phyloP scores from a whole-genome alignment of 2,113 vertebrate species.

The Phoxinus phoxinus region DNA sequence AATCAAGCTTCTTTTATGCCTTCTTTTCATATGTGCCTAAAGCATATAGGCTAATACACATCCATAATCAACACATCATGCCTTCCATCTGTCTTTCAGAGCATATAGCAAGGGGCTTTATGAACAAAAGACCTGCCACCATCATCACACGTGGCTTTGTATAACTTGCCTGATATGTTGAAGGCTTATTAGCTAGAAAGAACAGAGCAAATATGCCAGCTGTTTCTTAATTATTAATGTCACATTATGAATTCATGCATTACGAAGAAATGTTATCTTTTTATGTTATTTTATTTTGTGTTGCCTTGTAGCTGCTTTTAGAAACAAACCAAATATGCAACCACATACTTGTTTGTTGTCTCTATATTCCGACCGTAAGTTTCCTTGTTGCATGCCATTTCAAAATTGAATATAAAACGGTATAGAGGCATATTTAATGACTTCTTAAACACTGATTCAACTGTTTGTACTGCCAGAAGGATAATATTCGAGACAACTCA shows the following conservation, averaged over 20 bases:
- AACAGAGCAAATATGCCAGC: constrained; percentile 12
- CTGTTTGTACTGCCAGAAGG: background rate
- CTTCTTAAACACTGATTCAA: background rate
- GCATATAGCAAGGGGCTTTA: background rate
- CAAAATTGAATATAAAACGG: background rate
- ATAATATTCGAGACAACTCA: background rate
- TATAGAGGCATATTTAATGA: background rate
- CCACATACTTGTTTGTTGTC: background rate
- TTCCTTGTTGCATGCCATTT: background rate
- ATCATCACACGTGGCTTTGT: constrained; percentile 36
- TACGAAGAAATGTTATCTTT: background rate
- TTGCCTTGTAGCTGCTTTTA: background rate
- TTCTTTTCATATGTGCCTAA: constrained; percentile 33
- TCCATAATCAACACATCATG: constrained; percentile 50
- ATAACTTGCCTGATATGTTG: constrained; percentile 29
- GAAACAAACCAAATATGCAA: background rate
- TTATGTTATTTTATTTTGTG: background rate
- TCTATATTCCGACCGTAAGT: background rate
- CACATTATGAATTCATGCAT: background rate
- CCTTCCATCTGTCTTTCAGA: constrained; percentile 51
- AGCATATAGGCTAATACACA: constrained; percentile 53
- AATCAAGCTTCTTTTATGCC: constrained; percentile 2
- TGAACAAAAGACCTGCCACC: constrained; percentile 47
- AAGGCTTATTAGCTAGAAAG: constrained; percentile 34
- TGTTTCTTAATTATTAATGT: constrained; percentile 9